phyloP scores from a whole-genome alignment of 1,140 invertebrate species.

The Pinna nobilis region DNA sequence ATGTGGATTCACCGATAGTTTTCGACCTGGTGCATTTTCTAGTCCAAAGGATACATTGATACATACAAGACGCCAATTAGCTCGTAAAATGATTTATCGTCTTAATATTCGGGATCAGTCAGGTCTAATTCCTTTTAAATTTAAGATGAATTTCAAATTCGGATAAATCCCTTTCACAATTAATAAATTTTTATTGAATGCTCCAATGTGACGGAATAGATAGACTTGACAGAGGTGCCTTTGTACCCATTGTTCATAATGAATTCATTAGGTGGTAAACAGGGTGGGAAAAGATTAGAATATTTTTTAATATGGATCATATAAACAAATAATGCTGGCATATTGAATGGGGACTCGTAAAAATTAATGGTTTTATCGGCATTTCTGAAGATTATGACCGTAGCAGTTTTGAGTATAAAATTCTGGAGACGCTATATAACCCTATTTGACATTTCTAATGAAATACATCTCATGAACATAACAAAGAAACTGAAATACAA shows the following conservation, averaged over 20 bases:
- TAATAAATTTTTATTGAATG: conserved; percentile 38
- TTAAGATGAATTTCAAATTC: conserved; percentile 31
- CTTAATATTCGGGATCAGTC: conserved; percentile 22
- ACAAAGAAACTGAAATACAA: too few species aligned
- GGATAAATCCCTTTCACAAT: conserved; percentile 33
- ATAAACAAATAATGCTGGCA: too few species aligned
- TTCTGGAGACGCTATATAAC: too few species aligned
- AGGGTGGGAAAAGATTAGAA: conserved; percentile 30
- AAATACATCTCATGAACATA: too few species aligned
- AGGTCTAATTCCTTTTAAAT: conserved; percentile 40
- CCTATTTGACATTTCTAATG: too few species aligned
- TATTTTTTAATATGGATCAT: conserved; percentile 26
- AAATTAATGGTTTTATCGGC: too few species aligned
- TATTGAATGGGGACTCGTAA: too few species aligned
- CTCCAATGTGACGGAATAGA: conserved; percentile 18
- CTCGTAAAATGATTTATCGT: conserved; percentile 25
- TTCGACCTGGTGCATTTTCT: too few species aligned
- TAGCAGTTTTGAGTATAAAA: too few species aligned
- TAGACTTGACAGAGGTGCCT: conserved; percentile 16
- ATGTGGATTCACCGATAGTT: too few species aligned
- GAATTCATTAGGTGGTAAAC: conserved; percentile 34
- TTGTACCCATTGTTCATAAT: conserved; percentile 19
- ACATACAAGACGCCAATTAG: conserved; percentile 1
- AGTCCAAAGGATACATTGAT: not conserved
- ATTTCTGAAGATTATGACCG: too few species aligned